phyloP scores from a whole-genome alignment of 2,797 vertebrate species.

The Neosalanx taihuensis region DNA sequence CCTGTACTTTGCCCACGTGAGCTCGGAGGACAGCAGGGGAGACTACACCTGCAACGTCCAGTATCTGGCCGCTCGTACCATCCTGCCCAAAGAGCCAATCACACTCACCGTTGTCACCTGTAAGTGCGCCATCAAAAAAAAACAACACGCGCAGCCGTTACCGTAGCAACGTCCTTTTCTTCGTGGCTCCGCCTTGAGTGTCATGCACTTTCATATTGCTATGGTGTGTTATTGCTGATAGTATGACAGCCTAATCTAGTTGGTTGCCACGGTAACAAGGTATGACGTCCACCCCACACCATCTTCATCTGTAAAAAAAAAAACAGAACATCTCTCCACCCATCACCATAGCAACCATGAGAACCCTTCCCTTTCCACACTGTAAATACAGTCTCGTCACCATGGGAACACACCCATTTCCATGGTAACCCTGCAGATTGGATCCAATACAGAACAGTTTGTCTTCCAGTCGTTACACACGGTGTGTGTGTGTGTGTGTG shows the following conservation, averaged over 20 bases:
- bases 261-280: background rate
- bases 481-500: no score
- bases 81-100: conserved; percentile 87
- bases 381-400: background rate
- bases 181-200: no score
- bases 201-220: no score
- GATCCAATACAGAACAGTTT: background rate
- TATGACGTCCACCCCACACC: no score
- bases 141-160: background rate
- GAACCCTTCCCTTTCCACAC: background rate
- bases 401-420: background rate
- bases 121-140: conserved; percentile 63
- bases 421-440: background rate
- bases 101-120: conserved; percentile 78
- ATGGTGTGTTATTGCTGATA: no score
- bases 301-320: background rate
- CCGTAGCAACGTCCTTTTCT: no score
- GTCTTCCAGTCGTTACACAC: no score
- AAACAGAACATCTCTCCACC: background rate
- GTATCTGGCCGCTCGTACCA: conserved; percentile 83
- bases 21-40: conserved; percentile 70
- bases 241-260: background rate
- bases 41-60: conserved; percentile 92
- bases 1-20: conserved; percentile 88
- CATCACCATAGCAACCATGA: conserved; percentile 1